Base-by-base conservation (phyloP, 2,888 invertebrate genomes). In the Tetranychus truncatus region DNA sequence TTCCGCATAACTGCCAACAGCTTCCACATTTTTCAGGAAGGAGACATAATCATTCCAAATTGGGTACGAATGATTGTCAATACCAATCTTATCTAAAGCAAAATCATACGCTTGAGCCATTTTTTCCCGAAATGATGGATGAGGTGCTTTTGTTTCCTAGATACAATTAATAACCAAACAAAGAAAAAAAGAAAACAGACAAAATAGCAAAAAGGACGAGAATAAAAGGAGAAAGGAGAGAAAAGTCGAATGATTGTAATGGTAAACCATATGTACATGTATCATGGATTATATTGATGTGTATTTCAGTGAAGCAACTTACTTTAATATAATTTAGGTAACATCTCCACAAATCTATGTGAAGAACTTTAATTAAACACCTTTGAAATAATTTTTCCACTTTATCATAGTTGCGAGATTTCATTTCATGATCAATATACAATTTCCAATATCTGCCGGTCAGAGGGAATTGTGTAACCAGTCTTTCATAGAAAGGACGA, bases 101-200 rank as follows among this genome's bases (percentile, higher is more conserved):
- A 99, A 99, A 84, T 99, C 97, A 83, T 97, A 99, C 0, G 99
- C 97, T 83, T 99, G 95, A 0, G 97, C 97, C 91, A 99, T 92
- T 85, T 96, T 97, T 83, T 99, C 99, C 82, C 97, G 95, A 82
- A 24, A 82, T 82, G 73, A 65, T 18, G 73, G 67, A 11, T 72
- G 45, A 45, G 66, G 21, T 21, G n/a, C 46, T 72, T 77, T 77
- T 21, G 76, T 75, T 71, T 77, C 77, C 76, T 75, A 45, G 66
- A 9, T 55, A 73, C 44, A 55, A 2, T 45, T n/a, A 5, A 74
- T 67, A 45, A 72, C 1, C 21, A 72, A 9, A 11, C 21, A 11
- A 69, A 21, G 69, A 24, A 69, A 69, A 11, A 69, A 69, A 69
- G 11, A 69, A 69, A 24, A 24, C 24, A 24, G 24, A 24, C 24